phyloP scores from a whole-genome alignment of 2,888 invertebrate species.

The Syrphus vitripennis region DNA sequence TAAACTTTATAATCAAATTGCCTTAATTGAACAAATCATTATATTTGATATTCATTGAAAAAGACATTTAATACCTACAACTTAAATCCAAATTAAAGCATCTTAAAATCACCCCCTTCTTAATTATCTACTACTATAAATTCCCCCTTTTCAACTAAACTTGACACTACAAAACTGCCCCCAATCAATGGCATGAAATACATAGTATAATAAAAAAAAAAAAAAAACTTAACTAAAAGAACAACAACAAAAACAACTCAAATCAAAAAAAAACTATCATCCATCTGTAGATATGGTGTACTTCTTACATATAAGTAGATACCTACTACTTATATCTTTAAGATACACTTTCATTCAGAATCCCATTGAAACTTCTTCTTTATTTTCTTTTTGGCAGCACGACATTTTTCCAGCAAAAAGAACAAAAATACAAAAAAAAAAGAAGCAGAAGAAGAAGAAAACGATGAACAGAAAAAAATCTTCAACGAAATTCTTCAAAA shows the following conservation, averaged over 20 bases:
- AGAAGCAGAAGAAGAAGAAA: not conserved
- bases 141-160: not conserved
- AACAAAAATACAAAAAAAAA: constrained; percentile 11
- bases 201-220: too few species aligned
- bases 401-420: constrained; percentile 62
- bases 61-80: too few species aligned
- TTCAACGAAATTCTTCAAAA: constrained; percentile 49
- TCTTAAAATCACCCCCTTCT: not conserved
- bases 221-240: not conserved
- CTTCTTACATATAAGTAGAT: not conserved
- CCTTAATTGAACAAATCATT: too few species aligned
- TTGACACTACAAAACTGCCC: not conserved
- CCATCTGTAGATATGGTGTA: constrained; percentile 43
- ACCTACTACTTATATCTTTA: constrained; percentile 39
- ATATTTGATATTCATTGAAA: too few species aligned
- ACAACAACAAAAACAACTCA: not conserved
- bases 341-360: constrained; percentile 71
- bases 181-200: not conserved
- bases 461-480: not conserved
- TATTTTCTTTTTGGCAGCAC: constrained; percentile 43
- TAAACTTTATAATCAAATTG: too few species aligned
- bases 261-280: constrained; percentile 35
- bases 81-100: too few species aligned
- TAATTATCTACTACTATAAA: not conserved
- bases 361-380: constrained; percentile 37